Evolutionary conservation across 2,113 vertebrate species (phyloP), one percentile per base, ranked within the genome.

Genomic region (Thamnaconus septentrionalis): DNA sequence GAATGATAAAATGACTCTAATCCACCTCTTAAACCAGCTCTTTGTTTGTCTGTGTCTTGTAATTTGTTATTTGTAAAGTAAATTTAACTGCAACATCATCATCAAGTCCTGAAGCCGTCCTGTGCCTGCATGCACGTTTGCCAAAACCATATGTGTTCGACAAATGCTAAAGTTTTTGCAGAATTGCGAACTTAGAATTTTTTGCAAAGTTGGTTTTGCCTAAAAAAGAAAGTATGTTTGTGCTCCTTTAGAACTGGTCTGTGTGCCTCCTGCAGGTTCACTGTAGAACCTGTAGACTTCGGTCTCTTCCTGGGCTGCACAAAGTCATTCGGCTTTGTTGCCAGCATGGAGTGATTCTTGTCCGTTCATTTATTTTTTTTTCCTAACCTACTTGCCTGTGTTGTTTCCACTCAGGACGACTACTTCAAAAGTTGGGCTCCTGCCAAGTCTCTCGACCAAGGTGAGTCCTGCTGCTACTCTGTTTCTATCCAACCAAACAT

Each of bases 401-500:
- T 60, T 76, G 56, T 79, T 81, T 86, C 61, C 31, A 56, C 48
- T 64, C 70, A 90, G 89, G 89, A 89, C 76, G 89, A 90, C 73
- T 89, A 88, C 82, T 89, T 90, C 78, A 90, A 90, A 82, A 89
- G 85, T 79, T 90, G 86, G 86, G 85, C 81, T 74, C 83, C 87
- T 63, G 81, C 86, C 69, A 89, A 80, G 78, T 85, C 86, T 75
- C 71, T 83, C 7, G 85, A 85, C 73, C 87, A 87, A 75, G 87
- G 89, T 90, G 79, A 88, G 83, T 86, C 53, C 41, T 63, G 46
- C 64, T 67, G 8, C 49, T 8, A 49, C 6, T 48, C 7, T 72
- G 10, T 53, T 31, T 48, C 9, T 44, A 49, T 59, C 39, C 18
- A 4, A 11, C 6, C 48, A 9, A 50, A 4, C 3, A 4, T 50